Evolutionary conservation across 2,888 invertebrate species (phyloP).

Genomic region (Aphidoletes aphidimyza): DNA sequence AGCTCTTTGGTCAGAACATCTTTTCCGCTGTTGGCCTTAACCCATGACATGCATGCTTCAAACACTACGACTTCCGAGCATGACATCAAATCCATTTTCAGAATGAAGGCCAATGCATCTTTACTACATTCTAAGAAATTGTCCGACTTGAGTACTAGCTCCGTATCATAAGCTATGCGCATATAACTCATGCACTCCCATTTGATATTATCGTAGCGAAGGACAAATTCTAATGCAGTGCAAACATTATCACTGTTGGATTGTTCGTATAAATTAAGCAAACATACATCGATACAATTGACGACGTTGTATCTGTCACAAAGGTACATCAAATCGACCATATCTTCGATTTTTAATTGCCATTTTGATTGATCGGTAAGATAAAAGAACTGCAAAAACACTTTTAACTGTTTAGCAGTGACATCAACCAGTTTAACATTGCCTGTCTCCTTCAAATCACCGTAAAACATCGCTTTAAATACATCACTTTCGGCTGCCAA

Average conservation of each 20-base stretch:
- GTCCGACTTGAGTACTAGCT: neutral
- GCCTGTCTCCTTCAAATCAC: neutral
- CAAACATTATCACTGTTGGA: neutral
- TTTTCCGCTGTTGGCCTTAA: neutral
- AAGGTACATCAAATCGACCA: neutral
- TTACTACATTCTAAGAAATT: neutral
- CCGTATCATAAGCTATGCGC: neutral
- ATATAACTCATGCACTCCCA: no score
- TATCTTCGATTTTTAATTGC: neutral
- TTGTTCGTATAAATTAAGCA: neutral
- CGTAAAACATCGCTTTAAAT: neutral
- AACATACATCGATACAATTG: no score
- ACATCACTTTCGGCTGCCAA: neutral
- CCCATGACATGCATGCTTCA: neutral
- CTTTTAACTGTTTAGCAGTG: neutral
- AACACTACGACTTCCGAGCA: neutral
- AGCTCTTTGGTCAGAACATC: neutral
- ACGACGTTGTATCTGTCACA: neutral
- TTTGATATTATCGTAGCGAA: neutral
- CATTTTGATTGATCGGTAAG: neutral
- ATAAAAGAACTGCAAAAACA: neutral
- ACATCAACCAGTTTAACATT: neutral
- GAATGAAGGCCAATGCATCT: neutral
- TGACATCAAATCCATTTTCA: neutral
- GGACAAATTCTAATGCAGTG: neutral